A percentile compares a stretch with the other conserved stretches of the same genome.
phyloP scores from a whole-genome alignment of 2,888 invertebrate genomes.

The Pristionchus maxplancki region DNA sequence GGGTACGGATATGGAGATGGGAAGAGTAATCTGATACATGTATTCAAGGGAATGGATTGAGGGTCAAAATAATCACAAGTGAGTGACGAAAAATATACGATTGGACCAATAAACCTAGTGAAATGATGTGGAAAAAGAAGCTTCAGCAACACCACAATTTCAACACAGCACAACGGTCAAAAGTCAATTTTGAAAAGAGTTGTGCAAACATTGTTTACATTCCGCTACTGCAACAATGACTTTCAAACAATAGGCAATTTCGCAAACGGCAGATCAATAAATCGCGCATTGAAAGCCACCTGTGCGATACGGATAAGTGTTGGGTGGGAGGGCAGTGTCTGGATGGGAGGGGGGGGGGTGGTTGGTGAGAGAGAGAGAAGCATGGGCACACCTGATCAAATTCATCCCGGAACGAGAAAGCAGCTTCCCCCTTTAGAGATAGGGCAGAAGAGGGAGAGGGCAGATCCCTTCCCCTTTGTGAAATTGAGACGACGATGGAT shows the following conservation, averaged over 20 bases:
- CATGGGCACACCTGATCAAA: slow-evolving; percentile 38
- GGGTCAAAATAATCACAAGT: neutral
- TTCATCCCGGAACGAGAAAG: neutral
- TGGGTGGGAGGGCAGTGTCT: neutral
- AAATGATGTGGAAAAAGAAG: too few relatives aligned
- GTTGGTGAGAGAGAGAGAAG: neutral
- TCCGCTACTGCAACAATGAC: neutral
- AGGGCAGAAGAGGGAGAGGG: neutral
- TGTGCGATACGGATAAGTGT: slow-evolving; percentile 8
- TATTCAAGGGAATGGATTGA: neutral
- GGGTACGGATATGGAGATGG: neutral
- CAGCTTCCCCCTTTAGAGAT: neutral
- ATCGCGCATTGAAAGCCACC: neutral
- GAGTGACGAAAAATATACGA: neutral
- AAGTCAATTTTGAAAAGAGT: neutral
- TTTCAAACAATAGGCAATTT: neutral
- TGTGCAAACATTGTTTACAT: neutral
- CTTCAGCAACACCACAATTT: neutral
- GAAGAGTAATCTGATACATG: neutral
- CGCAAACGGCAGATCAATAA: neutral
- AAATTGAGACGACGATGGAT: slow-evolving; percentile 8
- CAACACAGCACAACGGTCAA: neutral
- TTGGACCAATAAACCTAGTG: too few relatives aligned
- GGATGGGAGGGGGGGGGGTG: neutral
- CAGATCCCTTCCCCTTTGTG: neutral